Conservation (phyloP, 2,888 invertebrate genomes). For the Pterostichus niger region DNA sequence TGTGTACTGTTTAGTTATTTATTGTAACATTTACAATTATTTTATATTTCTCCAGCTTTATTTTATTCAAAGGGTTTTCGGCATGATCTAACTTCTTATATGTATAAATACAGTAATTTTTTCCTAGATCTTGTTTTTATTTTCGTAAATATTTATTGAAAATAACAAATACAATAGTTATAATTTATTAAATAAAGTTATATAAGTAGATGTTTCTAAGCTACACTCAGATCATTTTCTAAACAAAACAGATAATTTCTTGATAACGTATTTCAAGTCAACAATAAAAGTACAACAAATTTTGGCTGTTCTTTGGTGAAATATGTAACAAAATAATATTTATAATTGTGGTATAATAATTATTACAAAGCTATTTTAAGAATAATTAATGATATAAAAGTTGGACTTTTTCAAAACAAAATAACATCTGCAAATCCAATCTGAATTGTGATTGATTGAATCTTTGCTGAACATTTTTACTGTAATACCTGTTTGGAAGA, state of each 20-base stretch:
- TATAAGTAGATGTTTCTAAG: slow-evolving; percentile 55
- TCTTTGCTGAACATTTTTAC: slow-evolving; percentile 38
- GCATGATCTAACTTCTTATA: neutral
- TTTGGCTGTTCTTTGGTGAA: slow-evolving; percentile 54
- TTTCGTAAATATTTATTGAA: slow-evolving; percentile 49
- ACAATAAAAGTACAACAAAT: slow-evolving; percentile 41
- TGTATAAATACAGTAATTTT: slow-evolving; percentile 29
- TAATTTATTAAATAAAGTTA: slow-evolving; percentile 53
- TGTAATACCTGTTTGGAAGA: slow-evolving; percentile 60
- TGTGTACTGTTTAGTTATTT: slow-evolving; percentile 50
- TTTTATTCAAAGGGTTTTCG: slow-evolving; percentile 19
- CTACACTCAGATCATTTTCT: slow-evolving; percentile 51
- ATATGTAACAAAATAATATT: slow-evolving; percentile 5
- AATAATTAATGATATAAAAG: slow-evolving; percentile 35
- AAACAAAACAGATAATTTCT: slow-evolving; percentile 44
- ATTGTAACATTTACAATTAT: slow-evolving; percentile 36
- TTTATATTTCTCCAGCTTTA: slow-evolving; percentile 8
- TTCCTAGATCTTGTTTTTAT: slow-evolving; percentile 35
- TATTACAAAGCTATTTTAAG: slow-evolving; percentile 37
- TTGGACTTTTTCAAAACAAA: slow-evolving; percentile 38
- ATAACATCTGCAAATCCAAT: slow-evolving; percentile 33
- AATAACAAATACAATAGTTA: slow-evolving; percentile 58
- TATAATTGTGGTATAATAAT: neutral
- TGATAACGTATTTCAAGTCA: slow-evolving; percentile 40
- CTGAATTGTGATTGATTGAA: slow-evolving; percentile 13